Conservation (phyloP, 64 coral and sea anemone genomes). For the Platygyra sinensis region DNA sequence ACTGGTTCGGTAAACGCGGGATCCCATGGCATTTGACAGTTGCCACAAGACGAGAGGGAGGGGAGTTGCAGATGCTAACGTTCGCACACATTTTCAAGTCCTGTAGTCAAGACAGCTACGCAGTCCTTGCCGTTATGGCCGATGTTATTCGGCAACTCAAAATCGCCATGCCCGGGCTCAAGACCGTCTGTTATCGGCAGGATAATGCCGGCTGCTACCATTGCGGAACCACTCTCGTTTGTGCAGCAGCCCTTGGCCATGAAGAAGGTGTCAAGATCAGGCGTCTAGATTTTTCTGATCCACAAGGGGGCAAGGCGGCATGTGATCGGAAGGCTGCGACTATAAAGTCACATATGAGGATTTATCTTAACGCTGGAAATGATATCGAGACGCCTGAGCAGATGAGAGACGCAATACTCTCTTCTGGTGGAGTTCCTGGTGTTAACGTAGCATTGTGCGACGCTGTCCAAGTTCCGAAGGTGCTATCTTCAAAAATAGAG, state of each 20-base stretch:
- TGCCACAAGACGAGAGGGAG: conserved; percentile 3
- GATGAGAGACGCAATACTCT: not conserved
- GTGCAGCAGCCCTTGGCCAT: not conserved
- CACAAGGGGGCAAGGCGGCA: conserved; percentile 19
- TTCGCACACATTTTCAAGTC: conserved; percentile 32
- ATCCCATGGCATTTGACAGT: conserved; percentile 45
- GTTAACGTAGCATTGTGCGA: too few relatives aligned
- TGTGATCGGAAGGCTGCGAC: conserved; percentile 29
- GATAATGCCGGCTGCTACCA: conserved; percentile 32
- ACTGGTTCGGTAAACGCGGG: conserved; percentile 46
- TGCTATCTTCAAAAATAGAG: too few relatives aligned
- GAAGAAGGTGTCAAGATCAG: not conserved
- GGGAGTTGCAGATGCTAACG: conserved; percentile 13
- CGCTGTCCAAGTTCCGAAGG: too few relatives aligned
- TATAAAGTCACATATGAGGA: conserved; percentile 44
- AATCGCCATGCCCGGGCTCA: conserved; percentile 21
- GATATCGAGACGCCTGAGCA: conserved; percentile 17
- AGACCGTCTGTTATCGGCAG: conserved; percentile 10
- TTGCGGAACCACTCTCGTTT: not conserved
- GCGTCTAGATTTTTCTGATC: conserved; percentile 35
- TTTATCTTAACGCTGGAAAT: conserved; percentile 47
- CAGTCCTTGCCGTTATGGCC: conserved; percentile 18
- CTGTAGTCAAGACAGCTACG: not conserved
- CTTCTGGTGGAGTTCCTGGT: too few relatives aligned
- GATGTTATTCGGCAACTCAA: conserved; percentile 35